These are phyloP conservation scores for Heterotilapia buettikoferi DNA, from an alignment of 2,113 vertebrate species.

Conservation along the genomic window DNA sequence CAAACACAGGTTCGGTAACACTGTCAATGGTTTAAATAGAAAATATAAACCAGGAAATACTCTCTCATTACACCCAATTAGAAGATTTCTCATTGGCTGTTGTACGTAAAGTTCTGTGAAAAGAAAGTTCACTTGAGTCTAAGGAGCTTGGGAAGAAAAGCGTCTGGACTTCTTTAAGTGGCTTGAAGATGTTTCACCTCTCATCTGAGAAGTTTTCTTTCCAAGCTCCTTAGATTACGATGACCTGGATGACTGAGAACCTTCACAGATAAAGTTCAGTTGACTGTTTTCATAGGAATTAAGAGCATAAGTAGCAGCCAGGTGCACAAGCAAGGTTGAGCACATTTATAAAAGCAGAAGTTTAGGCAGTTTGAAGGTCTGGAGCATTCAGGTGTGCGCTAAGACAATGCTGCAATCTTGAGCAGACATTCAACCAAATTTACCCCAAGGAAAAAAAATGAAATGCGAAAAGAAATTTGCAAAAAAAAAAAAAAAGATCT, in stretches of 20 bases:
- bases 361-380: neutral
- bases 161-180: neutral
- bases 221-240: neutral
- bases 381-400: neutral
- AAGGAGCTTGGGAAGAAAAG: neutral
- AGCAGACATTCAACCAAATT: neutral
- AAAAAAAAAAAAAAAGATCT: neutral
- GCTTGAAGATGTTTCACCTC: neutral
- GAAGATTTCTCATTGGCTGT: neutral
- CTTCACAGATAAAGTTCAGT: neutral
- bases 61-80: neutral
- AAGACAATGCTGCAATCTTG: neutral
- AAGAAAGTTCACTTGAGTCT: neutral
- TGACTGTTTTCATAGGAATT: neutral
- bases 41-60: neutral
- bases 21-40: neutral
- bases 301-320: neutral
- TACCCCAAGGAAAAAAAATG: neutral
- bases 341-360: neutral
- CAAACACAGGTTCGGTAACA: neutral
- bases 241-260: neutral
- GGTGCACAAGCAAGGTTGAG: accelerated
- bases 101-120: neutral
- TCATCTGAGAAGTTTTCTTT: neutral
- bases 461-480: neutral